phyloP scores from a whole-genome alignment of 2,888 invertebrate genomes.

The Epinotia demarniana region DNA sequence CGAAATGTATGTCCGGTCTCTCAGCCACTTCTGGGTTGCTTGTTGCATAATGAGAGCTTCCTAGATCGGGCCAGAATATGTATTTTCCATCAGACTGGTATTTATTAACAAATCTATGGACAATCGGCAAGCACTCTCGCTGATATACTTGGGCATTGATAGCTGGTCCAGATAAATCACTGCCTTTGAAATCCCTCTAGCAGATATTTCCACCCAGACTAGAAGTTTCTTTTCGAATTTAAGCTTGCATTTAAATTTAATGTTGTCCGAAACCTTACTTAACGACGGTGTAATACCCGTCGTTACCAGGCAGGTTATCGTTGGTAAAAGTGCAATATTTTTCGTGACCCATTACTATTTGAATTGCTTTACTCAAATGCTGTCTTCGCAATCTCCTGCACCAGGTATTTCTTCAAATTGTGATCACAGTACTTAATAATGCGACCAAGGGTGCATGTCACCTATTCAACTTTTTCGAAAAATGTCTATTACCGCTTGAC shows the following conservation, averaged over 20 bases:
- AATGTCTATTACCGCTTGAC: no score
- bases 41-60: no score
- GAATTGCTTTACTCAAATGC: no score
- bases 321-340: neutral
- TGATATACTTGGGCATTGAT: neutral
- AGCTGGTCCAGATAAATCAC: neutral
- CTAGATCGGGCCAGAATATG: no score
- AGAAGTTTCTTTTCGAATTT: slow-evolving; percentile 3
- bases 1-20: neutral
- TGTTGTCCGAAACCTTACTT: neutral
- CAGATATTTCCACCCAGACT: neutral
- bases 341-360: no score
- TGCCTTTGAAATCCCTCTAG: neutral
- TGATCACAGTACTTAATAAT: no score
- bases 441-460: no score
- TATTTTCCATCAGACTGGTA: no score
- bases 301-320: slow-evolving; percentile 4
- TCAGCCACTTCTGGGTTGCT: no score
- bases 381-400: no score
- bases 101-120: neutral
- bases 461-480: no score
- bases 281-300: neutral
- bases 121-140: neutral
- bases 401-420: no score
- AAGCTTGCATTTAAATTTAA: neutral